Evolutionary conservation across 2,113 vertebrate species (phyloP), one percentile per base, ranked within the genome.

Genomic region (Podarcis cretensis): DNA sequence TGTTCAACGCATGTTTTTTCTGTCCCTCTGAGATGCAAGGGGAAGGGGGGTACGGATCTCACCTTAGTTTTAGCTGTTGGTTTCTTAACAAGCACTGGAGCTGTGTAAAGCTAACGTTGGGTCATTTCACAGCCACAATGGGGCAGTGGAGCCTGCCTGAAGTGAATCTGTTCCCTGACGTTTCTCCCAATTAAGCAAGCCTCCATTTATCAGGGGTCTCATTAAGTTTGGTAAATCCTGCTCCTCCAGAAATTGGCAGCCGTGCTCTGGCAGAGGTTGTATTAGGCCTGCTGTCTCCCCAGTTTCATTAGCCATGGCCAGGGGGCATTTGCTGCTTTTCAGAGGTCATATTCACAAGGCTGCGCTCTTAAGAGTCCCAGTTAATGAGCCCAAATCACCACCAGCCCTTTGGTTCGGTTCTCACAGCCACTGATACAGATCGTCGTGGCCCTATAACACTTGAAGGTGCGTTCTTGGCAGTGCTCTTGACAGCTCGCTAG

Each of bases 1-100:
- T 75, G 98, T 96, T 1, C 23, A 30, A 35, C 40, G 7, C 1
- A n/a, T 13, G 8, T 57, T 83, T 21, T 57, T 4, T 0, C 23
- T 0, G 20, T 18, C 32, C 6, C 18, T 35, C 63, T 27, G 68
- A 30, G 63, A 16, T 7, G 30, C 54, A 40, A 37, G 27, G 5
- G 8, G 21, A 16, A 76, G 43, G 66, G 81, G 48, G 27, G 12
- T 37, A 35, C 3, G 69, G 27, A 0, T 5, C 25, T 75, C 57
- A 21, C 83, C 74, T 79, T 66, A 37, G 27, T 81, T 81, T 84
- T 37, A 27, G 68, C 74, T 4, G 75, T 16, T 5, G 8, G 65
- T 40, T 71, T 73, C 48, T 37, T 81, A 20, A 76, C 20, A n/a
- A 59, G 59, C 43, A 2, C 6, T 21, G n/a, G 37, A 69, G 20